A percentile compares a stretch with the other conserved stretches of the same genome.
These are phyloP conservation scores for Ctenosaura bakeri DNA, from an alignment of 2,797 vertebrate genomes.

Conservation along the genomic window DNA sequence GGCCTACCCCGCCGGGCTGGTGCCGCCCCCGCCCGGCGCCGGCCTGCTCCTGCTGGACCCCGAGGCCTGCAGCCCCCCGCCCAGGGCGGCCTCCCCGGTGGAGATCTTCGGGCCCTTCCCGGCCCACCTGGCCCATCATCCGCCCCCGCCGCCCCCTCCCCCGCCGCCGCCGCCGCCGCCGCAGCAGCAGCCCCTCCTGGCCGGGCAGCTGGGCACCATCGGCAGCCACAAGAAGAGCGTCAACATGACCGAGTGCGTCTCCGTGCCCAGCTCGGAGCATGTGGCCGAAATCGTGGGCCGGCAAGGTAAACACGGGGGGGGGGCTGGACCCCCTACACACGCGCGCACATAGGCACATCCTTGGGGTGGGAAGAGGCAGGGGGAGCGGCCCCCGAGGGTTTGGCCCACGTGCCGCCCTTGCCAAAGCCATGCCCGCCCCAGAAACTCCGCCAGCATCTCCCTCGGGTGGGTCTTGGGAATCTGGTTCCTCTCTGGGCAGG, in stretches of 20 bases:
- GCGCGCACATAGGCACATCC: too few relatives aligned
- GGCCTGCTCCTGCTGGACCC: conserved; percentile 73
- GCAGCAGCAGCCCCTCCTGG: conserved; percentile 73
- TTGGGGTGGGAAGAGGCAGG: too few relatives aligned
- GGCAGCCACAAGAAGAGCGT: conserved; percentile 88
- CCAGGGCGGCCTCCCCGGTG: background rate
- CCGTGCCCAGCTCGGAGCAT: conserved; percentile 90
- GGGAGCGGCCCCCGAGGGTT: too few relatives aligned
- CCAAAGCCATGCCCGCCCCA: too few relatives aligned
- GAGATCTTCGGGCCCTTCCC: conserved; percentile 74
- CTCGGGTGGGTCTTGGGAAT: too few relatives aligned
- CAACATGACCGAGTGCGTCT: conserved; percentile 92
- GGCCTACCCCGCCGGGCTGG: background rate
- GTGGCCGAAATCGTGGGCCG: conserved; percentile 91
- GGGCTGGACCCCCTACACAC: too few relatives aligned
- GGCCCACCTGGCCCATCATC: conserved; percentile 82
- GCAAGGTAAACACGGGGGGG: conserved; percentile 81
- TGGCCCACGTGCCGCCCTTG: too few relatives aligned
- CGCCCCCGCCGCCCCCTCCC: conserved; percentile 84
- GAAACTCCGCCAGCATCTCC: too few relatives aligned
- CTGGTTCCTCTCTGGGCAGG: too few relatives aligned
- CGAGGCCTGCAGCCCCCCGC: conserved; percentile 34
- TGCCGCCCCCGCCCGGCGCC: conserved; percentile 53
- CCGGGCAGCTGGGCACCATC: conserved; percentile 80
- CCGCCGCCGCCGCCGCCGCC: conserved; percentile 87